A percentile compares a stretch with the other conserved stretches of the same genome.
These are phyloP conservation scores for Tokudaia tokunoshimensis DNA, from an alignment of 2,797 vertebrate species.

Conservation along the genomic window DNA sequence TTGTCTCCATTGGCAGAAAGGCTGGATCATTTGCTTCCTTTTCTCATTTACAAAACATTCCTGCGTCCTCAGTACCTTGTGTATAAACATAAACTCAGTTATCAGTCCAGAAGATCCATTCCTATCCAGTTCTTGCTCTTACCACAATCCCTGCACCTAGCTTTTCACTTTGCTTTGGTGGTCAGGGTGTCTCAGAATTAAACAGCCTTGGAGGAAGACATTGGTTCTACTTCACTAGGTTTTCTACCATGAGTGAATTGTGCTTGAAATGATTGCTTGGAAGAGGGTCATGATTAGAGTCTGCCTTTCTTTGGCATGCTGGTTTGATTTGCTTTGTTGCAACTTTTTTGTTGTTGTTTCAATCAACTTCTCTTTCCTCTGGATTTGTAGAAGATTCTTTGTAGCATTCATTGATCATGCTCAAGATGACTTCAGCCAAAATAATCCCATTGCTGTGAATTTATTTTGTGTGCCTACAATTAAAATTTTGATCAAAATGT, in stretches of 20 bases:
- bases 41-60: conserved; percentile 22
- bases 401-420: conserved; percentile 16
- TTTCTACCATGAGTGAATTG: conserved; percentile 7
- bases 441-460: conserved; percentile 41
- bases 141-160: neutral
- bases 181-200: neutral
- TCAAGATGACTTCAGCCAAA: conserved; percentile 45
- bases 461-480: conserved; percentile 60
- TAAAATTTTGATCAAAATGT: neutral
- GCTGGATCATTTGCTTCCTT: neutral
- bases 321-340: conserved; percentile 14
- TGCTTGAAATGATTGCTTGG: conserved; percentile 41
- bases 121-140: neutral
- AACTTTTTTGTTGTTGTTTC: neutral
- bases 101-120: neutral
- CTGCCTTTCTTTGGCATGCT: conserved; percentile 17
- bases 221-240: neutral
- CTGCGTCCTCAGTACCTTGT: too few relatives aligned
- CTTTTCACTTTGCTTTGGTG: neutral
- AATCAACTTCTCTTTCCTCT: neutral
- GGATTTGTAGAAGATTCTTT: conserved; percentile 23
- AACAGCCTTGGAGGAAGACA: conserved; percentile 2
- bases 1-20: conserved; percentile 36
- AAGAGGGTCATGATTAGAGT: neutral
- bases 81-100: neutral